Evolutionary conservation across 2,113 vertebrate genomes (phyloP).

Genomic region (Balaeniceps rex): DNA sequence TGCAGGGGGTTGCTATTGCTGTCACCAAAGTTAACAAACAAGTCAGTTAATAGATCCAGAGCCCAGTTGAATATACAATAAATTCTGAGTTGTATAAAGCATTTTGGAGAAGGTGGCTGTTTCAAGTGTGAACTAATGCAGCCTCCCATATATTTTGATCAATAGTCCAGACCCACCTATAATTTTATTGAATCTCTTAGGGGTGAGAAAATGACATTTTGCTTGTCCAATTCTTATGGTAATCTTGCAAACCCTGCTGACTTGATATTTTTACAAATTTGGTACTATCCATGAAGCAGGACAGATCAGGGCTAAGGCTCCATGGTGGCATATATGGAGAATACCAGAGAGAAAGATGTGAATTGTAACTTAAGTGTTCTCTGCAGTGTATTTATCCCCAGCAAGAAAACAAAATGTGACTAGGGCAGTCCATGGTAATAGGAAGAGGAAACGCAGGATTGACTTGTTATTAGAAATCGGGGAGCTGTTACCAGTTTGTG

Average conservation of each 20-base stretch:
- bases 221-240: neutral
- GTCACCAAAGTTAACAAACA: neutral
- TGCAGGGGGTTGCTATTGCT: neutral
- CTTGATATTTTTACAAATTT: neutral
- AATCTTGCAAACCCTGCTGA: neutral
- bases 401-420: neutral
- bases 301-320: neutral
- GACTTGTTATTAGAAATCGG: neutral
- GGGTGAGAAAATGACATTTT: neutral
- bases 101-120: neutral
- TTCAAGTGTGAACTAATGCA: neutral
- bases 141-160: neutral
- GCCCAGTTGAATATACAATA: neutral
- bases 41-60: neutral
- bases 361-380: neutral
- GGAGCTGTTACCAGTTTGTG: neutral
- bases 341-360: neutral
- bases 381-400: neutral
- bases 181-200: neutral
- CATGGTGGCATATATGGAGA: neutral
- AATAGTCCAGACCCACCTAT: neutral
- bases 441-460: neutral
- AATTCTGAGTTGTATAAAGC: neutral
- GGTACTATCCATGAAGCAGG: neutral
- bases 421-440: neutral